A percentile compares a stretch with the other conserved stretches of the same genome.
Evolutionary conservation across 2,113 vertebrate genomes (phyloP).

Genomic region (Centrocercus urophasianus): DNA sequence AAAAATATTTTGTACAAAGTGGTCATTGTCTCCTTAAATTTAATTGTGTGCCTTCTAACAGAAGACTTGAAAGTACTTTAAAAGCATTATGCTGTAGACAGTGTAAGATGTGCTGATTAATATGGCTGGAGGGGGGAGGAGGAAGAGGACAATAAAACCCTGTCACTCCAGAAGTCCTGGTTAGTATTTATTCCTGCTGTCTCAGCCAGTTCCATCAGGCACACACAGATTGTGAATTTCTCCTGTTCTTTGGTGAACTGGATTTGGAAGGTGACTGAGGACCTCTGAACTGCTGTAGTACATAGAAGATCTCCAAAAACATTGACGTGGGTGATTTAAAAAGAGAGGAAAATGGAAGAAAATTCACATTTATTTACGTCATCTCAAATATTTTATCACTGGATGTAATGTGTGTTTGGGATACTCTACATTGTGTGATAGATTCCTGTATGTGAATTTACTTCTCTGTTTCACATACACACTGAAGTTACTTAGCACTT

Average conservation of each 20-base stretch:
- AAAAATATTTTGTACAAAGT: conserved; percentile 77
- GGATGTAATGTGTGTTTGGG: background rate
- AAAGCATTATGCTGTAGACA: background rate
- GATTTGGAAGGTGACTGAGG: conserved; percentile 38
- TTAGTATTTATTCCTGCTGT: conserved; percentile 4
- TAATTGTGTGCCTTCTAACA: background rate
- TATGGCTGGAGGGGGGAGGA: background rate
- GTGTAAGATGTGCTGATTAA: background rate
- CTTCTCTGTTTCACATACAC: background rate
- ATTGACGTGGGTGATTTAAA: background rate
- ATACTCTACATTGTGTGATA: background rate
- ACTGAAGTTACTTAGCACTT: background rate
- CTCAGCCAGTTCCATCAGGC: background rate
- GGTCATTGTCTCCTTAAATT: conserved; percentile 76
- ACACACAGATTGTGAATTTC: background rate
- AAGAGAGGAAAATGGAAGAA: background rate
- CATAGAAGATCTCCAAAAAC: conserved; percentile 10
- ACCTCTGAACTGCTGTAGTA: background rate
- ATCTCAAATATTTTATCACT: background rate
- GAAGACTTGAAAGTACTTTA: background rate
- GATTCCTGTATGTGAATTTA: background rate
- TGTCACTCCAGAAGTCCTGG: conserved; percentile 28
- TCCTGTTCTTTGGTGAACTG: conserved; percentile 14
- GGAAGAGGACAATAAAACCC: background rate
- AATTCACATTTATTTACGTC: background rate